Evolutionary conservation across 2,888 invertebrate species (phyloP).

Genomic region (Yponomeuta plumbellus): DNA sequence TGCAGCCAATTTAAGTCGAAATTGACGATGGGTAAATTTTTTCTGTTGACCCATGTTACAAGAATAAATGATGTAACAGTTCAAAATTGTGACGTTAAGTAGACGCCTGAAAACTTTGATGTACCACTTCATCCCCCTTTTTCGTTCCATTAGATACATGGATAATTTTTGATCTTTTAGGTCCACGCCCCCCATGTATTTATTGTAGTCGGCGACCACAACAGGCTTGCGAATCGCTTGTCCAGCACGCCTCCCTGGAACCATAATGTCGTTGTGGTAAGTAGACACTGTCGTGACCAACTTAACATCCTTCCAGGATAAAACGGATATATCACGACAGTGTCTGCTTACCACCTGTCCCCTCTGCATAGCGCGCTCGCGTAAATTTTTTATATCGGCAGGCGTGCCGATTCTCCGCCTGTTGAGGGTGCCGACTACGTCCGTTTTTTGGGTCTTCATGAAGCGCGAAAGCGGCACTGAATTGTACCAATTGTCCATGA

Average conservation of each 20-base stretch:
- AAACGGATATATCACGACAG: conserved; percentile 19
- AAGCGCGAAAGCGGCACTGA: too few species aligned
- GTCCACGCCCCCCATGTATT: conserved; percentile 18
- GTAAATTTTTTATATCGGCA: too few species aligned
- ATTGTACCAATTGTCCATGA: too few species aligned
- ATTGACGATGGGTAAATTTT: conserved; percentile 23
- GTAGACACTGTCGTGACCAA: conserved; percentile 20
- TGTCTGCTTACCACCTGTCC: conserved; percentile 13
- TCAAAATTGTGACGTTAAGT: conserved; percentile 20
- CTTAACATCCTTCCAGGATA: conserved; percentile 18
- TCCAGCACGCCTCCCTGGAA: conserved; percentile 6
- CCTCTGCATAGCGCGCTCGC: too few species aligned
- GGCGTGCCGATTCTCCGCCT: too few species aligned
- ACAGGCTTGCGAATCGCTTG: conserved; percentile 6
- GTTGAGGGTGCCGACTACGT: too few species aligned
- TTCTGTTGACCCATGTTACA: conserved; percentile 18
- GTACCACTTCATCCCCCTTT: conserved; percentile 19
- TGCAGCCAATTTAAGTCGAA: conserved; percentile 18
- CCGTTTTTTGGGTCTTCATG: too few species aligned
- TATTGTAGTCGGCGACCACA: conserved; percentile 16
- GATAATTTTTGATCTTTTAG: too few species aligned
- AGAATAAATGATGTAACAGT: conserved; percentile 20
- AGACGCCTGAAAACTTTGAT: conserved; percentile 18
- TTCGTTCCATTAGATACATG: conserved; percentile 16
- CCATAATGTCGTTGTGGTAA: conserved; percentile 16